These are phyloP conservation scores for Microcebus griseorufus DNA, from an alignment of 2,113 vertebrate species.

Conservation along the genomic window DNA sequence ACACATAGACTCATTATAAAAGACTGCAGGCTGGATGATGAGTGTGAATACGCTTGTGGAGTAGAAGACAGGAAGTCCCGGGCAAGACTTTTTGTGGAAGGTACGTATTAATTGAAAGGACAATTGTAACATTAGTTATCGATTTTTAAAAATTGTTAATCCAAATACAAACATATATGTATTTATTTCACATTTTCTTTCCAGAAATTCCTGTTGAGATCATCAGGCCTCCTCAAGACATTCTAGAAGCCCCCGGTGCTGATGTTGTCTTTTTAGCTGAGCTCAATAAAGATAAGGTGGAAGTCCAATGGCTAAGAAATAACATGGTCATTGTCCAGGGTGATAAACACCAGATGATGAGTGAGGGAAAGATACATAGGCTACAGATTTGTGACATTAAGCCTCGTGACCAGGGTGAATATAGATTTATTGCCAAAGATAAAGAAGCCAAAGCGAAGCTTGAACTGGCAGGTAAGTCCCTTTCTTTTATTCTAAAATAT, in stretches of 20 bases:
- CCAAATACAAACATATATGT: conserved; percentile 15
- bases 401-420: conserved; percentile 97
- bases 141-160: not conserved
- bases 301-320: conserved; percentile 98
- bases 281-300: conserved; percentile 97
- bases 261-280: conserved; percentile 95
- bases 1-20: conserved; percentile 92
- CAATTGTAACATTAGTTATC: conserved; percentile 21
- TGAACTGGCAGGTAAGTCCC: conserved; percentile 93
- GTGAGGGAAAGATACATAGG: conserved; percentile 95
- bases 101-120: conserved; percentile 76
- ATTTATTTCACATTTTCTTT: conserved; percentile 64
- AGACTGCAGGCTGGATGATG: conserved; percentile 95
- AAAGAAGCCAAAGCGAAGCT: conserved; percentile 97
- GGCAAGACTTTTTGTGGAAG: conserved; percentile 98
- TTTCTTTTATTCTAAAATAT: conserved; percentile 56
- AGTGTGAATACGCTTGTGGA: conserved; percentile 98
- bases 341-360: conserved; percentile 99
- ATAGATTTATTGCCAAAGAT: conserved; percentile 97
- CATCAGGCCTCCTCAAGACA: conserved; percentile 94
- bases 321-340: conserved; percentile 98
- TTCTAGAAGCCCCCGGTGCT: conserved; percentile 92
- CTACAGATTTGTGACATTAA: conserved; percentile 96
- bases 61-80: conserved; percentile 95
- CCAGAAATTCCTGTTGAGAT: conserved; percentile 98